Conservation (phyloP, 1,140 invertebrate species). For the Hormaphis cornu region DNA sequence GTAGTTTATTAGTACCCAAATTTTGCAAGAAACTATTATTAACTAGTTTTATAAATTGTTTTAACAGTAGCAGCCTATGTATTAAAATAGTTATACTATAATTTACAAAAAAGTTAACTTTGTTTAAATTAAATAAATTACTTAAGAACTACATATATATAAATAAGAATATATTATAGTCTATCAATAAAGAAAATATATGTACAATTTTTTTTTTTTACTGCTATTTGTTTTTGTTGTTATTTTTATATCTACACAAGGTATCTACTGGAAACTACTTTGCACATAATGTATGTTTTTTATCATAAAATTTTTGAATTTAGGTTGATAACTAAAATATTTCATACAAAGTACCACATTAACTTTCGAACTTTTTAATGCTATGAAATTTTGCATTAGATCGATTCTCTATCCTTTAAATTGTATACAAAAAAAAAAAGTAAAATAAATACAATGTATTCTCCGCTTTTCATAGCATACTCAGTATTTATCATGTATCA, state of each 20-base stretch:
- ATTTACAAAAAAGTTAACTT: slow-evolving; percentile 1
- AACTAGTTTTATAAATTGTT: slow-evolving; percentile 16
- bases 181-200: slow-evolving; percentile 18
- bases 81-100: slow-evolving; percentile 19
- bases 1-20: background rate
- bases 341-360: too few relatives aligned
- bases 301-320: too few relatives aligned
- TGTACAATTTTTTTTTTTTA: slow-evolving; percentile 30
- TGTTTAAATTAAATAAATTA: slow-evolving; percentile 24
- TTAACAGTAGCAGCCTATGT: slow-evolving; percentile 6
- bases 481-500: too few relatives aligned
- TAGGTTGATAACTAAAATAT: too few relatives aligned
- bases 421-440: too few relatives aligned
- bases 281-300: too few relatives aligned
- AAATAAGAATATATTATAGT: slow-evolving; percentile 8
- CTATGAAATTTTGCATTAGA: too few relatives aligned
- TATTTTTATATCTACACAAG: background rate
- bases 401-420: too few relatives aligned
- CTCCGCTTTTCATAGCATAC: too few relatives aligned
- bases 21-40: slow-evolving; percentile 4
- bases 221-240: background rate
- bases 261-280: too few relatives aligned
- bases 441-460: too few relatives aligned
- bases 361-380: too few relatives aligned
- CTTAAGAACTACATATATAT: background rate